Percentiles rank a stretch among this genome's conserved stretches.
Evolutionary conservation across 2,797 vertebrate species (phyloP).

Genomic region (Lutjanus campechanus): DNA sequence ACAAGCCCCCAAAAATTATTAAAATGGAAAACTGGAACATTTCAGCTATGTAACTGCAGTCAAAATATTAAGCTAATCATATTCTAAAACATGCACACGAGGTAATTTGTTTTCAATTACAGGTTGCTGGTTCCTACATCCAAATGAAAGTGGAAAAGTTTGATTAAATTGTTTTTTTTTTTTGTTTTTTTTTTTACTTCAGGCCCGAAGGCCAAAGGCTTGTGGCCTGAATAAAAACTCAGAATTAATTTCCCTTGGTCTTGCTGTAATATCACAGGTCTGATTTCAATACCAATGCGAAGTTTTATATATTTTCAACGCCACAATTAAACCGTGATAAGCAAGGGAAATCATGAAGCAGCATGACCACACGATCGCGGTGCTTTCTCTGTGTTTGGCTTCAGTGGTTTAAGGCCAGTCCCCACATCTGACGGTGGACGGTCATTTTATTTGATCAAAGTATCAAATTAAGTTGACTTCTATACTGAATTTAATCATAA

Average conservation of each 20-base stretch:
- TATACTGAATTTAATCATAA: neutral
- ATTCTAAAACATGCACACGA: conserved; percentile 11
- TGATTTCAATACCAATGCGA: neutral
- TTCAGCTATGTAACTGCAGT: neutral
- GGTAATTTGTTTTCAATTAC: conserved; percentile 8
- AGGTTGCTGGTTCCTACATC: conserved; percentile 1
- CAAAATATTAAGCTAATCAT: conserved; percentile 4
- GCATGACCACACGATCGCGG: neutral
- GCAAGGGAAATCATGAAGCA: neutral
- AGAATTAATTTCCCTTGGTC: neutral
- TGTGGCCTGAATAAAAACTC: neutral
- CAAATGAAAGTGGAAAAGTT: neutral
- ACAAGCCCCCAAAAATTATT: neutral
- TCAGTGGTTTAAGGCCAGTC: neutral
- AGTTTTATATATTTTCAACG: neutral
- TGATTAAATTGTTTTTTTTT: neutral
- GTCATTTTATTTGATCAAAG: neutral
- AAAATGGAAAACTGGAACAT: neutral
- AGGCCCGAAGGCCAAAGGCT: neutral
- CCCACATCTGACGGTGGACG: neutral
- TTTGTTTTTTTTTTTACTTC: conserved; percentile 4
- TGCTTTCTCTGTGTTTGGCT: neutral
- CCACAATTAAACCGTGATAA: neutral
- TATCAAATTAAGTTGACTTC: neutral
- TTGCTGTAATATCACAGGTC: neutral